phyloP scores from a whole-genome alignment of 2,888 invertebrate species.

The Acleris holmiana region DNA sequence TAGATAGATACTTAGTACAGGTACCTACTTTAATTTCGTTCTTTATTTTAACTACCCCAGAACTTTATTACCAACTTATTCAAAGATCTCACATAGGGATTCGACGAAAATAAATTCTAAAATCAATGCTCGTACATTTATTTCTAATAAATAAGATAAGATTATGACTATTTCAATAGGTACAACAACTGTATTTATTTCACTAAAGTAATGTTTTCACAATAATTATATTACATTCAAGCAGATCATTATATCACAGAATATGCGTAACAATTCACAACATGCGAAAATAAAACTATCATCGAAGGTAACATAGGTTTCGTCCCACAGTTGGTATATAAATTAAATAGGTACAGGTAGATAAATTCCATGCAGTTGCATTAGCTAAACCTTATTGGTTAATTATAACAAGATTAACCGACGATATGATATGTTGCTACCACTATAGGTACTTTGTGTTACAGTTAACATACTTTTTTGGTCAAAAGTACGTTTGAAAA shows the following conservation, averaged over 20 bases:
- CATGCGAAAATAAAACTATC: conserved; percentile 61
- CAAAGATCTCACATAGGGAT: neutral
- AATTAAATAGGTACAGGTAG: conserved; percentile 21
- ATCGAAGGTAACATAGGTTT: conserved; percentile 30
- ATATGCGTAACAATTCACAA: conserved; percentile 74
- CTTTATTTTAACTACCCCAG: no score
- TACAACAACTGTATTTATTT: conserved; percentile 43
- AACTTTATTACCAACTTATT: no score
- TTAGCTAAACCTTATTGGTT: conserved; percentile 1
- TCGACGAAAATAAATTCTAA: neutral
- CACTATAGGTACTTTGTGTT: neutral
- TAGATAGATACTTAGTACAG: no score
- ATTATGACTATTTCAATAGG: conserved; percentile 57
- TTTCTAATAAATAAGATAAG: conserved; percentile 61
- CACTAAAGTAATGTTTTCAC: conserved; percentile 54
- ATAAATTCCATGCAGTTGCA: conserved; percentile 6
- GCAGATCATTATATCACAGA: conserved; percentile 81
- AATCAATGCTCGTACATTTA: conserved; percentile 66
- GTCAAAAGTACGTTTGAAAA: no score
- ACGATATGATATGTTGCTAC: conserved; percentile 15
- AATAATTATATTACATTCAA: conserved; percentile 59
- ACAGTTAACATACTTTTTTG: no score
- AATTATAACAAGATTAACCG: neutral
- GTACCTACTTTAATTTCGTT: no score
- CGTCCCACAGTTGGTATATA: conserved; percentile 22